Percentiles rank a stretch among this genome's conserved stretches.
Conservation (phyloP, 2,888 invertebrate species). For the Entomobrya proxima region DNA sequence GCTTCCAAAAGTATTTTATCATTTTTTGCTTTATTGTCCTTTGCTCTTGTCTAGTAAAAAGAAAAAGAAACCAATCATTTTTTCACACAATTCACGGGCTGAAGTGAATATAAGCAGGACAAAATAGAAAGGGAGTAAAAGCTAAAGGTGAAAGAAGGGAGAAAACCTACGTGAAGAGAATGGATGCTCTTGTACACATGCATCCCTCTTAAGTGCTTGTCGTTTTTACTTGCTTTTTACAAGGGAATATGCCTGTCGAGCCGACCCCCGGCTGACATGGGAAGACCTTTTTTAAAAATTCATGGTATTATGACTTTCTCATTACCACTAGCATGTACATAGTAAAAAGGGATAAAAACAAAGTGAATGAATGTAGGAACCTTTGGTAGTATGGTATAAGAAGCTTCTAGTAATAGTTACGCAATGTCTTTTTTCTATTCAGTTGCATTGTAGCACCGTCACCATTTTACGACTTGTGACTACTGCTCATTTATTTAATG, state of each 20-base stretch:
- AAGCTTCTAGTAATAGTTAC: neutral
- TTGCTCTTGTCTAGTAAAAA: neutral
- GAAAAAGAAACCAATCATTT: conserved; percentile 38
- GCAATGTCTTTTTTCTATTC: neutral
- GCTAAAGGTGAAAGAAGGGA: neutral
- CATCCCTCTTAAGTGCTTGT: neutral
- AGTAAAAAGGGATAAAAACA: neutral
- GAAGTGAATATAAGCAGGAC: neutral
- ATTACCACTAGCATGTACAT: conserved; percentile 6
- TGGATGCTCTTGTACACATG: too few species aligned
- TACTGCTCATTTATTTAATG: conserved; percentile 18
- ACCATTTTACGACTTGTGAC: too few species aligned
- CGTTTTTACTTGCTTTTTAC: neutral
- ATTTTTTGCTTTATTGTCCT: conserved; percentile 3
- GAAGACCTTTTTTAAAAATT: conserved; percentile 48
- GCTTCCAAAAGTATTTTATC: neutral
- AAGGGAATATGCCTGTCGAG: neutral
- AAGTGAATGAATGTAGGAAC: neutral
- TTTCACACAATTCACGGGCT: neutral
- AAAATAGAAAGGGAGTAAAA: neutral
- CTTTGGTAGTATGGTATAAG: neutral
- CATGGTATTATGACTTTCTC: conserved; percentile 47
- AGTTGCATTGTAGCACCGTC: neutral
- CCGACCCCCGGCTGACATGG: neutral
- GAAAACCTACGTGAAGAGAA: neutral